phyloP scores from a whole-genome alignment of 1,140 invertebrate species.

The Phymorhynchus buccinoides region DNA sequence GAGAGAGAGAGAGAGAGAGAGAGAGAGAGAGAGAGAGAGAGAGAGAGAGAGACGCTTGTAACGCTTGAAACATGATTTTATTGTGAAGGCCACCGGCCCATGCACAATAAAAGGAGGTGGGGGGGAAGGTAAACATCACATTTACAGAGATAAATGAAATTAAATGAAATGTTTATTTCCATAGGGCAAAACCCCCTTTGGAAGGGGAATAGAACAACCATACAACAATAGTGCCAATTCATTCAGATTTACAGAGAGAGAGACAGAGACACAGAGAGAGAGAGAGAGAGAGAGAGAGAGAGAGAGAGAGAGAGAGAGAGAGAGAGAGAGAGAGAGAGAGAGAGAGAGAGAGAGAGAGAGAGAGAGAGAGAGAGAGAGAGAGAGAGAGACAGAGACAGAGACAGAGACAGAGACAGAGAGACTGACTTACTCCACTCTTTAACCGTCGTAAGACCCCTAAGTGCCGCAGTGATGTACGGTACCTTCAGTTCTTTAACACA shows the following conservation, averaged over 20 bases:
- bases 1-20: conserved; percentile 5
- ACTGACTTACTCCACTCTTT: background rate
- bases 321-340: conserved; percentile 6
- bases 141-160: no score
- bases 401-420: conserved; percentile 14
- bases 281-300: background rate
- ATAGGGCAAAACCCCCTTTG: no score
- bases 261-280: conserved; percentile 15
- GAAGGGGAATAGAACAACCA: no score
- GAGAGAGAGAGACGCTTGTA: background rate
- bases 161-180: no score
- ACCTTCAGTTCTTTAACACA: no score
- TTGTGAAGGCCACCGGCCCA: no score
- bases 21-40: background rate
- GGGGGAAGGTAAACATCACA: no score
- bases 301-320: conserved; percentile 4
- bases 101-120: no score
- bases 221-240: no score
- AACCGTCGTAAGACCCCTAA: no score
- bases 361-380: background rate
- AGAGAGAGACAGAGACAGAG: conserved; percentile 11
- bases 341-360: conserved; percentile 6
- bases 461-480: no score
- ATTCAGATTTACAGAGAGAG: background rate
- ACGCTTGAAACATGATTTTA: background rate